phyloP scores from a whole-genome alignment of 1,140 invertebrate species.

The Drosophila simulans region DNA sequence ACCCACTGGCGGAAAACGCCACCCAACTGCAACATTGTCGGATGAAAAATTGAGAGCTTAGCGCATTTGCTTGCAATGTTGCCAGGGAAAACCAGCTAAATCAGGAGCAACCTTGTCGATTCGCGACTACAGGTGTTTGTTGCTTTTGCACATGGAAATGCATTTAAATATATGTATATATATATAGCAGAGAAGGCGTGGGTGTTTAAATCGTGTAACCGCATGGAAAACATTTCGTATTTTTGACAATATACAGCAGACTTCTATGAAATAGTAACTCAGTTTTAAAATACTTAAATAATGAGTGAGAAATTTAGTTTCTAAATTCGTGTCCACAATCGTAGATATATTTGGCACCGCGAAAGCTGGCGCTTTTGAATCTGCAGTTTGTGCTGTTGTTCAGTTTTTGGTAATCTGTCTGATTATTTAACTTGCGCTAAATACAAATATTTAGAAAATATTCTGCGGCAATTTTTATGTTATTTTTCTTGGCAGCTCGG shows the following conservation, averaged over 20 bases:
- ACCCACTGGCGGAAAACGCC: constrained; percentile 1
- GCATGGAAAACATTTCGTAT: too few relatives aligned
- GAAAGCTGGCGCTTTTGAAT: constrained; percentile 13
- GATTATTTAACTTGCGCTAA: constrained; percentile 83
- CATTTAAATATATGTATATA: background rate
- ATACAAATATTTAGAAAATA: constrained; percentile 82
- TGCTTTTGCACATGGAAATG: constrained; percentile 24
- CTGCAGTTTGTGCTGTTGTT: constrained; percentile 61
- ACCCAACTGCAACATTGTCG: constrained; percentile 58
- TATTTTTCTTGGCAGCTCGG: constrained; percentile 76
- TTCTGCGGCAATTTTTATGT: constrained; percentile 75
- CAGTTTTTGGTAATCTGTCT: constrained; percentile 74
- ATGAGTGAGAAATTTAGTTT: too few relatives aligned
- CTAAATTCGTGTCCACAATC: background rate
- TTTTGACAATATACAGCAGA: too few relatives aligned
- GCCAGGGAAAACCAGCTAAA: constrained; percentile 33
- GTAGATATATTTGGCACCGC: background rate
- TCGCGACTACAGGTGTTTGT: constrained; percentile 60
- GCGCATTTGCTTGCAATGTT: constrained; percentile 36
- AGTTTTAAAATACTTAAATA: too few relatives aligned
- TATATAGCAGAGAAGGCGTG: background rate
- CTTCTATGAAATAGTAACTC: too few relatives aligned
- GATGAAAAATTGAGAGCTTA: constrained; percentile 36
- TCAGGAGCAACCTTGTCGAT: constrained; percentile 20
- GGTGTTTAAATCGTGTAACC: too few relatives aligned